These are phyloP conservation scores for Cyphomyrus plagiostoma DNA, from an alignment of 2,113 vertebrate genomes.

Conservation along the genomic window DNA sequence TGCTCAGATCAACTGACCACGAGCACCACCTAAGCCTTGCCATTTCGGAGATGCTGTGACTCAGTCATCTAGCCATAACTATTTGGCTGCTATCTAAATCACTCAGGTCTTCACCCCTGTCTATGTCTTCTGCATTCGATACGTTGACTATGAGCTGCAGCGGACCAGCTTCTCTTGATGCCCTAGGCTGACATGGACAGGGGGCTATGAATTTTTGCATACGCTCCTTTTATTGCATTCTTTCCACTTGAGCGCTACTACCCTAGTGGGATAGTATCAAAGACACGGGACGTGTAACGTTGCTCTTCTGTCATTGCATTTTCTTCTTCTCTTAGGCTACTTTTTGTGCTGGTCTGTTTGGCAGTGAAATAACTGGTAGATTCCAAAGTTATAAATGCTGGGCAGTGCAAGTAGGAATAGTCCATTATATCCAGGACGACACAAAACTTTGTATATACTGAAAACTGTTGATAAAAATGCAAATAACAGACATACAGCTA, in stretches of 20 bases:
- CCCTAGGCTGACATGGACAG: neutral
- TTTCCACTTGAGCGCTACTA: neutral
- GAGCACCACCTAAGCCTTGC: neutral
- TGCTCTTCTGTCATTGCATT: neutral
- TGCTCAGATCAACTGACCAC: neutral
- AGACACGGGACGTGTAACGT: neutral
- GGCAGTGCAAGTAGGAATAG: neutral
- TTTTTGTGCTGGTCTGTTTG: neutral
- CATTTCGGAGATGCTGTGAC: neutral
- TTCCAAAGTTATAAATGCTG: neutral
- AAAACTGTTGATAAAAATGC: neutral
- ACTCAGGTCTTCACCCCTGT: neutral
- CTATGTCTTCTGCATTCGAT: neutral
- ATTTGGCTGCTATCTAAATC: neutral
- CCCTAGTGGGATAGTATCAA: neutral
- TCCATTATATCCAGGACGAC: neutral
- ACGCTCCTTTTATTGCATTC: neutral
- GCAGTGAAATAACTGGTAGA: neutral
- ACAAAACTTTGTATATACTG: neutral
- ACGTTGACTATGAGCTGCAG: neutral
- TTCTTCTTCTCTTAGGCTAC: neutral
- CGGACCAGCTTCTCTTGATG: neutral
- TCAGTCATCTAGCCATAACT: neutral
- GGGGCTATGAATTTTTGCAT: neutral
- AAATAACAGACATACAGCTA: neutral